Conservation (phyloP, 2,113 vertebrate species). For the Crotalus horridus region DNA sequence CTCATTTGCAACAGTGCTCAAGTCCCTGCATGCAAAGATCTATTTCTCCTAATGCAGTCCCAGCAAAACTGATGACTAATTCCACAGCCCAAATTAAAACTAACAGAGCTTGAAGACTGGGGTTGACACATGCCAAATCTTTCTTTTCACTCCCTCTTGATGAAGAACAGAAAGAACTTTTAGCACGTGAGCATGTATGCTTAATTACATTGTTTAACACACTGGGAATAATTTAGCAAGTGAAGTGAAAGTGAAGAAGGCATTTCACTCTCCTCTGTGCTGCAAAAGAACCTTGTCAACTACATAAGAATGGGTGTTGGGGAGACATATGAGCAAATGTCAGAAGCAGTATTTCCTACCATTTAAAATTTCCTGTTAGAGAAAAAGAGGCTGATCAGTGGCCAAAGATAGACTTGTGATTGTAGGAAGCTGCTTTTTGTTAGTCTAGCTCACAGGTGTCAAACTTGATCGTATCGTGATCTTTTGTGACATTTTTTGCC, state of each 20-base stretch:
- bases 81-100: constrained; percentile 78
- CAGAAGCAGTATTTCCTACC: not conserved
- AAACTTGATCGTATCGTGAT: too few species aligned
- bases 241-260: constrained; percentile 65
- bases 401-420: not conserved
- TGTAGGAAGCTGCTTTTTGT: not conserved
- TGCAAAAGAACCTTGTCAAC: constrained; percentile 46
- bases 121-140: constrained; percentile 46
- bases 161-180: constrained; percentile 63
- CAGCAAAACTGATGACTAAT: constrained; percentile 79
- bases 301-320: not conserved
- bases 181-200: constrained; percentile 49
- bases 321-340: not conserved
- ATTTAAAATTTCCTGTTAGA: not conserved
- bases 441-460: not conserved
- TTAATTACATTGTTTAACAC: constrained; percentile 77
- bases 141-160: constrained; percentile 59
- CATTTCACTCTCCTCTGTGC: constrained; percentile 56
- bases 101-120: constrained; percentile 79
- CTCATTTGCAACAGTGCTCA: constrained; percentile 72
- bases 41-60: constrained; percentile 72
- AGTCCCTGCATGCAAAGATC: constrained; percentile 65
- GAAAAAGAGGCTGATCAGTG: not conserved
- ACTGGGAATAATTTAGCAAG: constrained; percentile 69
- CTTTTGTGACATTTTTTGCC: too few species aligned